Evolutionary conservation across 2,888 invertebrate species (phyloP), one percentile per base, ranked within the genome.

Genomic region (Caenorhabditis sp.): DNA sequence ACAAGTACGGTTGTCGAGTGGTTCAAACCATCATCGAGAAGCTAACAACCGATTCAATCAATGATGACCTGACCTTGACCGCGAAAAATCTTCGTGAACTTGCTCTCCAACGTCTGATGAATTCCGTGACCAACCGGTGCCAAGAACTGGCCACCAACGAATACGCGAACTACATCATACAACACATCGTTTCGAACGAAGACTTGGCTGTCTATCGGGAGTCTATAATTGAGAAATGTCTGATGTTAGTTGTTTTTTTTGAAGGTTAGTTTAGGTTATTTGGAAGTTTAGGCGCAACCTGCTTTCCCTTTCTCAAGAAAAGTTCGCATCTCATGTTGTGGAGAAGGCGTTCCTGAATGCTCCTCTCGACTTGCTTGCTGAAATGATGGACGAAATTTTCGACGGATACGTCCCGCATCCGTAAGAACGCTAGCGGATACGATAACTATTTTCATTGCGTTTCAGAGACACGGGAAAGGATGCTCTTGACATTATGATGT

Each of bases 111-210:
- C 56, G 62, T 22, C 43, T 82, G 24, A 82, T 80, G 82, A 27
- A 20, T 8, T 24, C 59, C 2, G 50, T 82, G 11, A 41, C 71
- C 13, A n/a, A 30, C 8, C 56, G 62, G 13, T 82, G 80, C 46
- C 53, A 75, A 30, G 68, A 79, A 13, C 56, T 85, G 45, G 77
- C 83, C 0, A 74, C 77, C n/a, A 83, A 87, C 65, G 85, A 87
- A 58, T 87, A 80, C 68, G 87, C 86, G 62, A 87, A 87, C 73
- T 87, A 87, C 74, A 80, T 87, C 24, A 80, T 87, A 13, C 87
- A 87, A 50, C 83, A 83, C 70, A 76, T 87, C 37, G 75, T 87
- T 5, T 73, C 78, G 0, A 52, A 55, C 15, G 59, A 70, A 2
- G 65, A 62, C 27, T 66, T 86, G 39, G 65, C 43, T 32, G 48